Percentiles rank a stretch among this genome's conserved stretches.
Evolutionary conservation across 2,888 invertebrate genomes (phyloP).

Genomic region (Brenthis hecate): DNA sequence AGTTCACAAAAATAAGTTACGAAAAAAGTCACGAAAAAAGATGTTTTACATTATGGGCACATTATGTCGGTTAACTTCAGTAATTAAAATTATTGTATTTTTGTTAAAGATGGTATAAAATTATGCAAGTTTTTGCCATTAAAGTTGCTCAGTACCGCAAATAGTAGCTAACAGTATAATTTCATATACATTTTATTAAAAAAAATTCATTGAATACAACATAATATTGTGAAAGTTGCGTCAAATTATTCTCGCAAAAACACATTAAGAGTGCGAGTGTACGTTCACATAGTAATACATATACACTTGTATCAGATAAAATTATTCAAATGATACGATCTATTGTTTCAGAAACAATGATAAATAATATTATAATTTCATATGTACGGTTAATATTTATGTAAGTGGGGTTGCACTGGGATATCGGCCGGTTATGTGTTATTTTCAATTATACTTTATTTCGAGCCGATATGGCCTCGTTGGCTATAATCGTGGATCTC

Average conservation of each 20-base stretch:
- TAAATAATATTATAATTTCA: conserved; percentile 76
- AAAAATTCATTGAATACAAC: background rate
- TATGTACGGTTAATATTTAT: conserved; percentile 74
- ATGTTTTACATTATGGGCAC: too few species aligned
- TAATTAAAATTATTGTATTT: too few species aligned
- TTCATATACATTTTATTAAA: background rate
- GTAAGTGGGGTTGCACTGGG: conserved; percentile 63
- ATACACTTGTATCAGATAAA: conserved; percentile 76
- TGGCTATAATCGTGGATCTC: background rate
- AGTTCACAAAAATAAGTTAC: too few species aligned
- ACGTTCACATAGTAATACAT: conserved; percentile 50
- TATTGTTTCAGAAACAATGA: conserved; percentile 79
- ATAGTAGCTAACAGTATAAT: background rate
- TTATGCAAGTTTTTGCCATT: too few species aligned
- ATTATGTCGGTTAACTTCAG: too few species aligned
- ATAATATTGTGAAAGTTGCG: background rate
- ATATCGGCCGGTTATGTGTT: conserved; percentile 43
- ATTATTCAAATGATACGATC: conserved; percentile 81
- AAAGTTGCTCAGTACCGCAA: too few species aligned
- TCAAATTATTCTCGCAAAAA: conserved; percentile 7
- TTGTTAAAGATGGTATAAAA: too few species aligned
- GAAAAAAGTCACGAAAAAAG: too few species aligned
- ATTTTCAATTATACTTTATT: conserved; percentile 27
- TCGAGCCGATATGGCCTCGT: background rate
- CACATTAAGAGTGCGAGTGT: conserved; percentile 34